A percentile compares a stretch with the other conserved stretches of the same genome.
Evolutionary conservation across 2,797 vertebrate genomes (phyloP).

Genomic region (Miichthys miiuy): DNA sequence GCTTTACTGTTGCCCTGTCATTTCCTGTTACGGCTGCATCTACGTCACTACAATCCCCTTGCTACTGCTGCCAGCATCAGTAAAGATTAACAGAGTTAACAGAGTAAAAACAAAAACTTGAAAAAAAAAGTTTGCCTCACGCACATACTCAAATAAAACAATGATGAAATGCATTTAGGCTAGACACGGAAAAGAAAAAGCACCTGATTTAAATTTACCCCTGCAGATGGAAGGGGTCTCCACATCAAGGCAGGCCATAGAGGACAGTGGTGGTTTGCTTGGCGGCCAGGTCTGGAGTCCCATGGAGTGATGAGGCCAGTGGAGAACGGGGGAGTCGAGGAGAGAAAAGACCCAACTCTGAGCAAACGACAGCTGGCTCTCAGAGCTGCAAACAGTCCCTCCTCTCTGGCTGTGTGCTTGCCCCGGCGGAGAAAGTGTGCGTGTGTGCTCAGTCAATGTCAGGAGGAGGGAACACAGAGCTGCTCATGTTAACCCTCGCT

Average conservation of each 20-base stretch:
- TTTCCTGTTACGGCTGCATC: constrained; percentile 61
- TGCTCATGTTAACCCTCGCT: constrained; percentile 81
- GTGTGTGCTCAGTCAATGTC: constrained; percentile 63
- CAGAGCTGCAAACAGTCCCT: constrained; percentile 63
- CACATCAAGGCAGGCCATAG: constrained; percentile 86
- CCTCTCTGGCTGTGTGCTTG: constrained; percentile 73
- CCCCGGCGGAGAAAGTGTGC: constrained; percentile 68
- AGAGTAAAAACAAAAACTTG: neutral
- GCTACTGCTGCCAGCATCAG: constrained; percentile 17
- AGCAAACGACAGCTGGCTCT: constrained; percentile 64
- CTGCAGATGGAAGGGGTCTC: constrained; percentile 85
- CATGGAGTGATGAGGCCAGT: constrained; percentile 79
- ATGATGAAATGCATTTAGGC: neutral
- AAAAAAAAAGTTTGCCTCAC: neutral
- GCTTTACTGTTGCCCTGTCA: constrained; percentile 54
- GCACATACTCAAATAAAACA: neutral
- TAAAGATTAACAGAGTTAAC: constrained; percentile 14
- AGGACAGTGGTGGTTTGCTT: constrained; percentile 68
- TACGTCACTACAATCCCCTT: constrained; percentile 38
- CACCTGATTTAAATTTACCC: constrained; percentile 73
- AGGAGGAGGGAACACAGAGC: constrained; percentile 80
- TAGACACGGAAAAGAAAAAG: constrained; percentile 36
- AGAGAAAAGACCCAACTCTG: constrained; percentile 68
- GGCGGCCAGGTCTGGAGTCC: constrained; percentile 83
- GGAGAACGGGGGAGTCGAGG: constrained; percentile 56